These are phyloP conservation scores for Nomada ferruginata DNA, from an alignment of 2,888 invertebrate genomes.

Conservation along the genomic window DNA sequence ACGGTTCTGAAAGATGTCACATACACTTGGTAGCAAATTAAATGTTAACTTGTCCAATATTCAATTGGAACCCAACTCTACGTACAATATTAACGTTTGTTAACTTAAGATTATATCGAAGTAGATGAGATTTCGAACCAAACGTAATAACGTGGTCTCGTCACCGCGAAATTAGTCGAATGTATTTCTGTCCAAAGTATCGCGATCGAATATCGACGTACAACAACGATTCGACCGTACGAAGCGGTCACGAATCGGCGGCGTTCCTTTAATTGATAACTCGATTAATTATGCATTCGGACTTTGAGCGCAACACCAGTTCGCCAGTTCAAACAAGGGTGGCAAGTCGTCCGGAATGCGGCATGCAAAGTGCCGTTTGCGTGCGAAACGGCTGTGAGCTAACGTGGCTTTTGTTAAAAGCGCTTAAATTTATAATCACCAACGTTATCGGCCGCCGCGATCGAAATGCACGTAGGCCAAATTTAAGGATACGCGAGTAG, in stretches of 20 bases:
- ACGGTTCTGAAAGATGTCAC: too few species aligned
- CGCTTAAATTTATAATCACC: slow-evolving; percentile 72
- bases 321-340: slow-evolving; percentile 71
- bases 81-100: background rate
- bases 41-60: too few species aligned
- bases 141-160: background rate
- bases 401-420: slow-evolving; percentile 73
- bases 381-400: slow-evolving; percentile 66
- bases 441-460: slow-evolving; percentile 58
- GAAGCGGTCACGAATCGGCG: slow-evolving; percentile 53
- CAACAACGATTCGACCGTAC: slow-evolving; percentile 19
- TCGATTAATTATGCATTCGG: slow-evolving; percentile 74
- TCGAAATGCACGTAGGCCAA: slow-evolving; percentile 46
- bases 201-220: slow-evolving; percentile 15
- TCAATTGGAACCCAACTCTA: too few species aligned
- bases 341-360: slow-evolving; percentile 71
- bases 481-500: slow-evolving; percentile 46
- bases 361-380: slow-evolving; percentile 74
- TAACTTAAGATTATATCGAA: background rate
- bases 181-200: background rate
- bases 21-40: too few species aligned
- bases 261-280: slow-evolving; percentile 73
- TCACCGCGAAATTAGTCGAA: background rate
- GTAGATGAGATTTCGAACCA: background rate
- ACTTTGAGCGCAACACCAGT: slow-evolving; percentile 68